phyloP scores from a whole-genome alignment of 2,797 vertebrate genomes.

The Neostethus bicornis region DNA sequence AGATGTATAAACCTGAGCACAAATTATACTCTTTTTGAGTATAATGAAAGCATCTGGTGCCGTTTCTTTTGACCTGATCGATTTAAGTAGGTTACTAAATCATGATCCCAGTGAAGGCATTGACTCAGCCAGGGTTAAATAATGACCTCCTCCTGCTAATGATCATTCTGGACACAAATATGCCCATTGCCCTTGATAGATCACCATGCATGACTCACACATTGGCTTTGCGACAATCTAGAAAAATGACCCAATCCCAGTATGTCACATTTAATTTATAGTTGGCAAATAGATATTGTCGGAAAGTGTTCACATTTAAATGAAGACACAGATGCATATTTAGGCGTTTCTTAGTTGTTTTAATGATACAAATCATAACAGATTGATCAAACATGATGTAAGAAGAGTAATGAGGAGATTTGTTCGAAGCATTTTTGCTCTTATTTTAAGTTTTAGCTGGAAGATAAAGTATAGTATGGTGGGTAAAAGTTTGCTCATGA shows the following conservation, averaged over 20 bases:
- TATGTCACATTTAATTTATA: conserved; percentile 28
- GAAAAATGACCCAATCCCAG: conserved; percentile 50
- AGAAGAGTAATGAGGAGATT: conserved; percentile 11
- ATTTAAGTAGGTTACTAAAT: conserved; percentile 50
- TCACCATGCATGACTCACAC: conserved; percentile 33
- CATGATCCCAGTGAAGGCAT: conserved; percentile 40
- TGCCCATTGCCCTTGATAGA: conserved; percentile 57
- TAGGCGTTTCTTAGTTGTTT: conserved; percentile 1
- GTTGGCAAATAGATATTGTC: conserved; percentile 42
- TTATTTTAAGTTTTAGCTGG: conserved; percentile 13
- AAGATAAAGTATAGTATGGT: conserved; percentile 7
- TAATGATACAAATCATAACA: conserved; percentile 10
- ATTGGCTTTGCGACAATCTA: conserved; percentile 28
- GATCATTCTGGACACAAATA: conserved; percentile 55
- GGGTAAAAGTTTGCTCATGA: conserved; percentile 29
- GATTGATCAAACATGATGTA: conserved; percentile 8
- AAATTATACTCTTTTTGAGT: conserved; percentile 2
- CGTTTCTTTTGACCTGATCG: conserved; percentile 39
- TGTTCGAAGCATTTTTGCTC: not conserved
- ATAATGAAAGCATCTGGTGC: conserved; percentile 28
- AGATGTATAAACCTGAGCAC: not conserved
- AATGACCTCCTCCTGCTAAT: conserved; percentile 56
- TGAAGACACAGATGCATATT: conserved; percentile 10
- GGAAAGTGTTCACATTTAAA: conserved; percentile 23
- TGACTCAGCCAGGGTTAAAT: conserved; percentile 51